Base-by-base conservation (phyloP, 2,888 invertebrate genomes). In the Bruchidius siliquastri region DNA sequence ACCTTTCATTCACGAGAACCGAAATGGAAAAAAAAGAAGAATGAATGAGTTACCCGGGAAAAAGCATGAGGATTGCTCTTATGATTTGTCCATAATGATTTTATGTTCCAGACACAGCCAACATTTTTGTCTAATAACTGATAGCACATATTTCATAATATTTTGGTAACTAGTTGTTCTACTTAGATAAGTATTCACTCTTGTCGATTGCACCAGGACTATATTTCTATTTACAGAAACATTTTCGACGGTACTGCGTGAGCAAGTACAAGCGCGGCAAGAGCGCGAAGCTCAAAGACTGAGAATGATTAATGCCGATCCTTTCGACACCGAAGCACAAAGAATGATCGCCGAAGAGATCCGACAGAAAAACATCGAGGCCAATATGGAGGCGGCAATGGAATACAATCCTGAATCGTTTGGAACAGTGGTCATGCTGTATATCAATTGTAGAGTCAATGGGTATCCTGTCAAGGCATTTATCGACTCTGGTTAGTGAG, bases 341-440 rank as follows among this genome's bases (percentile, higher is more conserved):
- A 90, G 94, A 76, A 90, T 97, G 83, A 98, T 99, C 80, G 98
- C 97, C 2, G 97, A 98, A 85, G 97, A 98, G 87, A 99, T 99
- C 77, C 90, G 94, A 80, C 96, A 94, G 83, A 95, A 97, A 85
- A 99, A 99, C 86, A 97, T 99, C 77, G 96, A 98, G 86, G 96
- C 96, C 0, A 98, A 98, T 84, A 98, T 99, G 98, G 97, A 98
- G 85, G 96, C 97, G 0, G 99, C 99, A 0, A 97, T 99, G 92
- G 99, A 99, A 85, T 96, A 96, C 85, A 96, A 98, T 87, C 99
- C 99, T 0, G 99, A 99, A 88, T 97, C 96, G 69, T 99, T 99
- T 87, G 99, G 98, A 74, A 96, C 96, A 49, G 98, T 99, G 69
- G 94, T 96, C 71, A 99, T 99, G 99, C 90, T 99, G 81, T 94